phyloP scores from a whole-genome alignment of 2,888 invertebrate genomes.

The Pammene fasciana region DNA sequence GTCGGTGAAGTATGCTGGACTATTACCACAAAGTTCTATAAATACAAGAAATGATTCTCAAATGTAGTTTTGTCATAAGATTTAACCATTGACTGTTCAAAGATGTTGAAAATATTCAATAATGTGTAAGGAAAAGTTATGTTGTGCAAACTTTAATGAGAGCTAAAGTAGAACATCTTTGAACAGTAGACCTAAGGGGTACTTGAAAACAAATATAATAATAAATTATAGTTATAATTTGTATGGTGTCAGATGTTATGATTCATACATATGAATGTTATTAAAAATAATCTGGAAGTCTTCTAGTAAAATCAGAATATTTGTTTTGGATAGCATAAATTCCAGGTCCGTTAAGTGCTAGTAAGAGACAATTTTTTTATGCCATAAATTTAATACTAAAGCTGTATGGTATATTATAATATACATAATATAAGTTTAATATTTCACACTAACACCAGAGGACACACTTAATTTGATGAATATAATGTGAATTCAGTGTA shows the following conservation, averaged over 20 bases:
- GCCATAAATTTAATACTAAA: slow-evolving; percentile 1
- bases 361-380: background rate
- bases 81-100: slow-evolving; percentile 62
- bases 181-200: slow-evolving; percentile 50
- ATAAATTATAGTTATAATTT: background rate
- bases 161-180: slow-evolving; percentile 53
- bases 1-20: slow-evolving; percentile 84
- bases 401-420: background rate
- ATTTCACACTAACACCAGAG: slow-evolving; percentile 27
- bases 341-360: background rate
- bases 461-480: slow-evolving; percentile 12
- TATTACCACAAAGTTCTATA: slow-evolving; percentile 85
- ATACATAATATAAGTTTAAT: background rate
- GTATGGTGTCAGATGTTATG: background rate
- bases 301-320: slow-evolving; percentile 3
- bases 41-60: slow-evolving; percentile 84
- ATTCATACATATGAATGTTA: slow-evolving; percentile 8
- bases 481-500: no score
- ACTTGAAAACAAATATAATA: slow-evolving; percentile 22
- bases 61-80: slow-evolving; percentile 77
- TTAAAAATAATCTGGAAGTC: slow-evolving; percentile 3
- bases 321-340: background rate
- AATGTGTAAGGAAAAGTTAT: slow-evolving; percentile 25
- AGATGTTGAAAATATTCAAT: slow-evolving; percentile 53
- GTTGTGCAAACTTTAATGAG: background rate